These are phyloP conservation scores for Antheraea mylitta DNA, from an alignment of 1,140 invertebrate genomes.

Conservation along the genomic window DNA sequence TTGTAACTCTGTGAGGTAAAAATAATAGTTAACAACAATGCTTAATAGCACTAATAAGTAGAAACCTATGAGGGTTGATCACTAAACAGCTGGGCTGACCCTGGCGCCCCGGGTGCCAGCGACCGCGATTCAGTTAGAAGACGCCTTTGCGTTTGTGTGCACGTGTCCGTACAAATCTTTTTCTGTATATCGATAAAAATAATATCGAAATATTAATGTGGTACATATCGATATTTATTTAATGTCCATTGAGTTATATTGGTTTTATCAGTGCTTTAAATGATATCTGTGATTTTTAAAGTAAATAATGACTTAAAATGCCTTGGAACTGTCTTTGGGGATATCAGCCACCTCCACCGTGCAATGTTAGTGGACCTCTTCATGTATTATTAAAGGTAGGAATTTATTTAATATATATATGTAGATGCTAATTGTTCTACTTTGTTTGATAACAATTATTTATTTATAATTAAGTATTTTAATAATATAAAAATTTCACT, in stretches of 20 bases:
- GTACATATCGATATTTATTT: not conserved
- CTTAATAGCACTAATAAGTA: too few relatives aligned
- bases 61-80: not conserved
- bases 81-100: not conserved
- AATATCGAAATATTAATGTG: not conserved
- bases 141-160: not conserved
- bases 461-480: not conserved
- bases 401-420: not conserved
- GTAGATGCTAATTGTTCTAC: not conserved
- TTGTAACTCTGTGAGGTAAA: too few relatives aligned
- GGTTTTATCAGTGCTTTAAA: not conserved
- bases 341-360: slow-evolving; percentile 62
- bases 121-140: not conserved
- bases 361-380: slow-evolving; percentile 64
- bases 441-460: not conserved
- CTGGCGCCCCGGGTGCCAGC: not conserved
- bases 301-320: slow-evolving; percentile 43
- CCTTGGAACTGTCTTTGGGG: slow-evolving; percentile 74
- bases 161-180: not conserved
- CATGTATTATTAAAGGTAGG: slow-evolving; percentile 56
- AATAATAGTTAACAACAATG: too few relatives aligned
- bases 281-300: not conserved
- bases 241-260: not conserved
- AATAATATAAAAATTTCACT: too few relatives aligned
- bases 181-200: not conserved